These are phyloP conservation scores for Brachyrhaphis roseni DNA, from an alignment of 2,797 vertebrate genomes.

Conservation along the genomic window DNA sequence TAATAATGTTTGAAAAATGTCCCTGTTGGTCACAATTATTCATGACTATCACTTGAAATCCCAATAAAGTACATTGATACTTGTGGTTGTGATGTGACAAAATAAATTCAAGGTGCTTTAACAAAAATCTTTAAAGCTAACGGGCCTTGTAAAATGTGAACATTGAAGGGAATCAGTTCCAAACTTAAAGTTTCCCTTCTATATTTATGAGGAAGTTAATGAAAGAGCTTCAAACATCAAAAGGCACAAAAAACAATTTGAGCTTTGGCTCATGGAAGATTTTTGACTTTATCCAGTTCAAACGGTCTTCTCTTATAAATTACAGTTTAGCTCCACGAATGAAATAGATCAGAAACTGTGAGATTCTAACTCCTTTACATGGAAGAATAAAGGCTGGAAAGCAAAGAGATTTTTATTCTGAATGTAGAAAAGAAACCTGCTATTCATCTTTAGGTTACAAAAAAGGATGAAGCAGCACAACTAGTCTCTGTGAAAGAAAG, in stretches of 20 bases:
- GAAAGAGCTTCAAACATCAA: not conserved
- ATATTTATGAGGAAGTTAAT: not conserved
- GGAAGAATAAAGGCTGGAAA: not conserved
- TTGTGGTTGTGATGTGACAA: not conserved
- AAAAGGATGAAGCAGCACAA: not conserved
- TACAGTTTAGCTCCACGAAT: not conserved
- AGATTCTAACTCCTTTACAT: not conserved
- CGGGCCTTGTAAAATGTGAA: not conserved
- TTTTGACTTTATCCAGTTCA: constrained; percentile 5
- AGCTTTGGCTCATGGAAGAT: constrained; percentile 1
- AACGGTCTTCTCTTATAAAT: not conserved
- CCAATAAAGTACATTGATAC: not conserved
- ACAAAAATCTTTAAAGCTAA: not conserved
- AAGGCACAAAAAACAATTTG: not conserved
- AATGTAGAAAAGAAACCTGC: not conserved
- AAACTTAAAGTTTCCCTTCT: not conserved
- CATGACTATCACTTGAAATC: not conserved
- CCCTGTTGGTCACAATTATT: not conserved
- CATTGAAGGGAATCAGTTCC: not conserved
- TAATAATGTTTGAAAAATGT: not conserved
- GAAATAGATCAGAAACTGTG: not conserved
- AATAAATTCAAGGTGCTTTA: not conserved
- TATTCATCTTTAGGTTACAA: constrained; percentile 7
- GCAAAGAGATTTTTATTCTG: not conserved
- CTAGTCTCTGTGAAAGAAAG: constrained; percentile 7